These are phyloP conservation scores for Todiramphus saurophagus DNA, from an alignment of 2,113 vertebrate species.

Conservation along the genomic window DNA sequence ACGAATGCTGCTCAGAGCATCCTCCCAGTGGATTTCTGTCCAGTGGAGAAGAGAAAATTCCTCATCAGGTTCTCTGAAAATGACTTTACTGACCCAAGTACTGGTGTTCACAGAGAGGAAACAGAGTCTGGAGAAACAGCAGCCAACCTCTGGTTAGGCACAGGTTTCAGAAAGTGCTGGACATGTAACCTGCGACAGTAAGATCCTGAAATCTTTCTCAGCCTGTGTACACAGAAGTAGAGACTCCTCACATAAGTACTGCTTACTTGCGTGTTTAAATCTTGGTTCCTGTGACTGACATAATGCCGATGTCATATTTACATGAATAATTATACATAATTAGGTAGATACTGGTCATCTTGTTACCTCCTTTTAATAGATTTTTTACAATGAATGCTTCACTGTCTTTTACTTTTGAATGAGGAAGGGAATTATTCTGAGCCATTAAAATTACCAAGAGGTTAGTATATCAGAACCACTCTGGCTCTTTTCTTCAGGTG, in stretches of 20 bases:
- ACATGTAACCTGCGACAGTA: rapidly evolving
- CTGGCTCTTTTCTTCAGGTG: background rate
- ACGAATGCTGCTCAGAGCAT: rapidly evolving
- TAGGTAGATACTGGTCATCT: background rate
- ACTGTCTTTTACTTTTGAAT: background rate
- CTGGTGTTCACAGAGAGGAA: background rate
- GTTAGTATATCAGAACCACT: background rate
- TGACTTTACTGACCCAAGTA: background rate
- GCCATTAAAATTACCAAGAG: background rate
- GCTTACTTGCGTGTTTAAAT: background rate
- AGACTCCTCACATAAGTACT: background rate
- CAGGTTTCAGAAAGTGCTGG: background rate
- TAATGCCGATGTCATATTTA: background rate
- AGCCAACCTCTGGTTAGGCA: background rate
- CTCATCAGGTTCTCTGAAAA: background rate
- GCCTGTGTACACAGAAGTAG: background rate
- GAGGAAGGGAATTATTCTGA: background rate
- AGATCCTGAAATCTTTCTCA: background rate
- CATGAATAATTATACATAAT: background rate
- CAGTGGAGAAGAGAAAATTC: background rate
- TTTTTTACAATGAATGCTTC: background rate
- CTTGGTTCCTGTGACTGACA: background rate
- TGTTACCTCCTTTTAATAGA: background rate
- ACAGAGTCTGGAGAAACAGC: background rate
- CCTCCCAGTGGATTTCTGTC: background rate